Percentiles rank a stretch among this genome's conserved stretches.
Conservation (phyloP, 2,888 invertebrate genomes). For the Baccha elongata region DNA sequence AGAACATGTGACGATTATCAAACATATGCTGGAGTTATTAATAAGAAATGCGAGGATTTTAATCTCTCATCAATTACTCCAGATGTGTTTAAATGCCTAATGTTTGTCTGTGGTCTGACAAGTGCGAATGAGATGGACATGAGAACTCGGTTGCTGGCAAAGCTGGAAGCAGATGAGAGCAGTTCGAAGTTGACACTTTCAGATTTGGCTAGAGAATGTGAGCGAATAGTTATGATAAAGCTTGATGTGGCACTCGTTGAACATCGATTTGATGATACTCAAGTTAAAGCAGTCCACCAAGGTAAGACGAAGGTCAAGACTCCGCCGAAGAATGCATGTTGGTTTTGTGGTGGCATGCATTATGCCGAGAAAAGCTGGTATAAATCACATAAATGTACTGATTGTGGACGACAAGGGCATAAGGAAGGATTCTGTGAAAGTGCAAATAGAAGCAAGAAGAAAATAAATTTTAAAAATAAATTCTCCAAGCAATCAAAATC, state of each 20-base stretch:
- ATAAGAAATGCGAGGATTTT: no score
- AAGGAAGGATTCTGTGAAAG: conserved; percentile 62
- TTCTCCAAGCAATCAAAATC: not conserved
- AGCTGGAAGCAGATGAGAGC: no score
- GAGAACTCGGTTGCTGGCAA: no score
- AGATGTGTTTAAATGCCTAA: no score
- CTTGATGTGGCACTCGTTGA: conserved; percentile 1
- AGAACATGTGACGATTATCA: no score
- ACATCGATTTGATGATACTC: not conserved
- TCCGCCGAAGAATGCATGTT: conserved; percentile 46
- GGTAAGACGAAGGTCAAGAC: not conserved
- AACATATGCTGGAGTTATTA: no score
- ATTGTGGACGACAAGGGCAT: conserved; percentile 53
- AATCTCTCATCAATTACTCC: no score
- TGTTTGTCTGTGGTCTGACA: no score
- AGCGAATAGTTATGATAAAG: not conserved
- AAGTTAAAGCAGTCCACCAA: conserved; percentile 1
- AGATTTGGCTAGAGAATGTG: no score
- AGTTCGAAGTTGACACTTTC: no score
- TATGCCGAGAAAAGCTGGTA: conserved; percentile 58
- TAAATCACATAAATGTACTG: conserved; percentile 49
- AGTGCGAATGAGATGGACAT: no score
- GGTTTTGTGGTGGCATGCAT: conserved; percentile 61
- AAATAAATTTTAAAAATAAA: no score
- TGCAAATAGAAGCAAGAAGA: conserved; percentile 7